Conservation (phyloP, 2,797 vertebrate genomes). For the Chlorospingus flavigularis region DNA sequence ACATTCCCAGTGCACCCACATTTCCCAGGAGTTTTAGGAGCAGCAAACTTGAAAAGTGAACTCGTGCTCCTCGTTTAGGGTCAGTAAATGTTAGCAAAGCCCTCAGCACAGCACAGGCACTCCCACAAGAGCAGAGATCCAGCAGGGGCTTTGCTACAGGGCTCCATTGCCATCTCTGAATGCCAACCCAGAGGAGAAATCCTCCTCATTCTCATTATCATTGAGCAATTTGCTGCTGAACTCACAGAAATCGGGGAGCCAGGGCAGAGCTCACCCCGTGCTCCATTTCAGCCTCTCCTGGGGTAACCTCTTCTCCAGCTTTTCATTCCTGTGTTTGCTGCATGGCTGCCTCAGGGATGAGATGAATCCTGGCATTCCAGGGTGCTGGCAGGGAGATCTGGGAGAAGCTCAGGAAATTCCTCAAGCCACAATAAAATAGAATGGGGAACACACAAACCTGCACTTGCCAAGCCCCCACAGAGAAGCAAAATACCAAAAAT, state of each 20-base stretch:
- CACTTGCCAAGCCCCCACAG: background rate
- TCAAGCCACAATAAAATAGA: background rate
- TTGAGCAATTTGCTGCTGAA: background rate
- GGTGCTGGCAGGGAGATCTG: background rate
- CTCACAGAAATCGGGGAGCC: rapidly evolving
- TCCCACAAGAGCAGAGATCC: background rate
- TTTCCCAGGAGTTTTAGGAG: background rate
- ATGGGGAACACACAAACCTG: rapidly evolving
- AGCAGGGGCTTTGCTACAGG: background rate
- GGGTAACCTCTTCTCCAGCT: background rate
- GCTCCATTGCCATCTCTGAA: background rate
- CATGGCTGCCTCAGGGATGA: rapidly evolving
- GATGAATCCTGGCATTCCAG: background rate
- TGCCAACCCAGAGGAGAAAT: background rate
- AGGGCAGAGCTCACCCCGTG: background rate
- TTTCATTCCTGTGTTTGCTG: background rate
- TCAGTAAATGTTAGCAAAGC: background rate
- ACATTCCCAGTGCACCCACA: background rate
- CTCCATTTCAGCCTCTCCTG: background rate
- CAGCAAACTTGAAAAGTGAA: background rate
- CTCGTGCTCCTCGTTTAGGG: background rate
- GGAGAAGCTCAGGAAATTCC: background rate
- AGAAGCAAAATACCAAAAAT: background rate
- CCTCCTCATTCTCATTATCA: background rate
- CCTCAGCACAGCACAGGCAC: background rate